Conservation (phyloP, 2,797 vertebrate species). For the Eulemur albifrons region DNA sequence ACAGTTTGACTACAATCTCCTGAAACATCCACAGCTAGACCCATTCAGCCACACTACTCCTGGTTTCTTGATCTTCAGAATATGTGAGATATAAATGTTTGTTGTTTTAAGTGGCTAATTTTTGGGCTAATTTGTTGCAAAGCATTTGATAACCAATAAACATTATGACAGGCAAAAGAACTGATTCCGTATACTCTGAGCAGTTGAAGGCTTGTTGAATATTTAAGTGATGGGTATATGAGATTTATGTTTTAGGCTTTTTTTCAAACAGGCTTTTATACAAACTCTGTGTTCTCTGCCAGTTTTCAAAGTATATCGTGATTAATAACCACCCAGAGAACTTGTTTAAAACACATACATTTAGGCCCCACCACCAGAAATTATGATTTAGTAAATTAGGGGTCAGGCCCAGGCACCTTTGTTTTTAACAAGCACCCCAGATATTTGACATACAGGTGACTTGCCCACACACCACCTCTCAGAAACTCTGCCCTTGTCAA, state of each 20-base stretch:
- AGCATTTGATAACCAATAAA: background rate
- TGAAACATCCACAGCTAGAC: background rate
- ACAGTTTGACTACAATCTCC: background rate
- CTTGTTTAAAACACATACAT: background rate
- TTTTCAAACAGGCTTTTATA: background rate
- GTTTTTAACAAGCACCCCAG: background rate
- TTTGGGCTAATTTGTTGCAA: background rate
- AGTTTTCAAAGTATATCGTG: background rate
- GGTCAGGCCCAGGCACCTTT: background rate
- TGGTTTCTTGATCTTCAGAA: background rate
- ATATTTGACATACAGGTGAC: background rate
- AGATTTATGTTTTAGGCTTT: background rate
- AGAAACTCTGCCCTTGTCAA: background rate
- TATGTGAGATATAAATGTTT: background rate
- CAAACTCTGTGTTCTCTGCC: background rate
- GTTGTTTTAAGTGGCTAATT: background rate
- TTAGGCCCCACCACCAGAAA: background rate
- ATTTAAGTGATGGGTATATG: background rate
- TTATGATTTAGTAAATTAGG: background rate
- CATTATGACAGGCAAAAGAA: background rate
- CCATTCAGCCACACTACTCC: background rate
- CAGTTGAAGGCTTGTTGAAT: background rate
- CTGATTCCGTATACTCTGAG: background rate
- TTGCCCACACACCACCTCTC: background rate
- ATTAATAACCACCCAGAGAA: background rate